Evolutionary conservation across 1,140 invertebrate genomes (phyloP), one percentile per base, ranked within the genome.

Genomic region (Trissolcus basalis): DNA sequence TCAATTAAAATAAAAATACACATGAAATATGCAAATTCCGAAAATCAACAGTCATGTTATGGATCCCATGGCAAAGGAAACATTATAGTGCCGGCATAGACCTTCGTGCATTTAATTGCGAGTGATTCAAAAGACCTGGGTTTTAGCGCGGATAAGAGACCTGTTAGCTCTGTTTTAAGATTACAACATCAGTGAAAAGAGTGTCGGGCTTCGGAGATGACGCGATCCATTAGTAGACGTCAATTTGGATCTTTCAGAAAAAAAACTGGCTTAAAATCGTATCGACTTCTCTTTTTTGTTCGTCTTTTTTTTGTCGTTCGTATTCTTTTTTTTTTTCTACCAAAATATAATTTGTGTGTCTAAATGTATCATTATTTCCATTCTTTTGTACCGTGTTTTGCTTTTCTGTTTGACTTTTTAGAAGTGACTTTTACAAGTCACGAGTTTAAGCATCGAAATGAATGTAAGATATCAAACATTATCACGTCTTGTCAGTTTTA

Each of bases 181-280:
- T 77, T 77, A 78, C 63, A 67, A 53, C 19, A 27, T 27, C 53
- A 67, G 61, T 54, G 69, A 64, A 74, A 68, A 73, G 73, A 77
- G 61, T 54, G 71, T 64, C 79, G 60, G 76, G 75, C 63, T 77
- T 75, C 68, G 67, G 71, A 81, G 73, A 75, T 81, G 80, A 83
- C 82, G 80, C 82, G 86, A 87, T 88, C 87, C 87, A 88, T 88
- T 88, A 88, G 87, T 88, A 85, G 85, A 86, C 83, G 86, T 88
- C 86, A 88, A 86, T 87, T 88, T 82, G 79, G 79, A 82, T 87
- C 83, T 87, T 85, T 27, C 19, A 27, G 84, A 87, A 81, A 86
- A 82, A 82, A 83, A 82, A 83, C 81, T 81, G 83, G 77, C 83
- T 84, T 82, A 85, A 86, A 82, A 78, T 77, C 78, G 79, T 79